Evolutionary conservation across 2,888 invertebrate genomes (phyloP), one percentile per base, ranked within the genome.

Genomic region (Metopia argyrocephala): DNA sequence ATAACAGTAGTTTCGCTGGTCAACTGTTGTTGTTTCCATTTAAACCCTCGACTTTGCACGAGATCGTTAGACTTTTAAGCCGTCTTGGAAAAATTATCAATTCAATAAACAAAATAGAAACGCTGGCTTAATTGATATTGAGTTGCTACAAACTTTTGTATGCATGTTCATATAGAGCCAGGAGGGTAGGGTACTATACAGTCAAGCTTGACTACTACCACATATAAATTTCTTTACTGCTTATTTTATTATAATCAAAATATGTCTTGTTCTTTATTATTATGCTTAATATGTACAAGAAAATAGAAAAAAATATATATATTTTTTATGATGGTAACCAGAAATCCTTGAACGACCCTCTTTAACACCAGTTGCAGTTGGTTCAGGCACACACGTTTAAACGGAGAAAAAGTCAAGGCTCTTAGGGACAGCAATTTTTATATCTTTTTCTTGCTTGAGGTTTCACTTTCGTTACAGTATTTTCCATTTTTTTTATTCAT

Each of bases 301-400:
- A 15, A 7, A 31, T 12, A 31, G 12, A 9, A 38, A 12, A 38
- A 15, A 12, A 38, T 12, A 38, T 4, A 4, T 12, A 38, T n/a
- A n/a, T 50, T 5, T 38, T 20, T 45, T 2, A 65, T 21, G 2
- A 21, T 61, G 50, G 3, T 57, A 23, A 21, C 38, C 25, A 66
- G n/a, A 65, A 59, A 61, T 68, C 71, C 71, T 73, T 68, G 66
- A 78, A 73, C 28, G 46, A 78, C 73, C 78, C 66, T 62, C 50
- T 68, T 61, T 31, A 54, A n/a, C 52, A 27, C 46, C 25, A 50
- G 59, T 66, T 54, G 57, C 27, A 50, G 21, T 52, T 20, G 25
- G 5, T 48, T 18, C n/a, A 20, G n/a, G 20, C 48, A 48, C 18
- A 48, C 20, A 9, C 5, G 12, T 9, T 48, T 18, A 59, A 12